Evolutionary conservation across 2,113 vertebrate genomes (phyloP).

Genomic region (Lepus europaeus): DNA sequence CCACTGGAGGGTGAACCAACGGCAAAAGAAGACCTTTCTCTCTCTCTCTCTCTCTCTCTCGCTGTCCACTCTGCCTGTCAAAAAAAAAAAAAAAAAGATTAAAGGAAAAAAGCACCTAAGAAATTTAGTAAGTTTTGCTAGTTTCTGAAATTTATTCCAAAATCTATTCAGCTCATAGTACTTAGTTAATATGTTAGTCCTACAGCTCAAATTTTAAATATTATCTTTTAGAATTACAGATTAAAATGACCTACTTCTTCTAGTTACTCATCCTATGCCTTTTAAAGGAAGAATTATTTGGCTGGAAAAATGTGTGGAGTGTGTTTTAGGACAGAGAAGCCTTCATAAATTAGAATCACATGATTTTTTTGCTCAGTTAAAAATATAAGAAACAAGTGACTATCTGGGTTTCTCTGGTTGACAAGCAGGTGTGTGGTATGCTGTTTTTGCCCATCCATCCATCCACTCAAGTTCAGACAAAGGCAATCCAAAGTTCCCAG

Average conservation of each 20-base stretch:
- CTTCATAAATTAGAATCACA: constrained; percentile 55
- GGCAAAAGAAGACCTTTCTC: no score
- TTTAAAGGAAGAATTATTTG: constrained; percentile 64
- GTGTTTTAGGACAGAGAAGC: neutral
- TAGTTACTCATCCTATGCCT: constrained; percentile 16
- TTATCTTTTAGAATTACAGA: constrained; percentile 58
- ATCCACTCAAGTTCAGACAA: constrained; percentile 62
- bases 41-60: no score
- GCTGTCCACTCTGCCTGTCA: no score
- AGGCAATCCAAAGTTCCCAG: constrained; percentile 59
- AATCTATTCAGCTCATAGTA: neutral
- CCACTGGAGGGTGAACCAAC: no score
- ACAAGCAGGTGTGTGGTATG: neutral
- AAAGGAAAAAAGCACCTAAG: constrained; percentile 10
- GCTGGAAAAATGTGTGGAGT: neutral
- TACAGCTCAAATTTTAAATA: constrained; percentile 43
- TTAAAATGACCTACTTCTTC: constrained; percentile 15
- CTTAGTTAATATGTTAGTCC: constrained; percentile 27
- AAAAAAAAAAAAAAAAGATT: neutral
- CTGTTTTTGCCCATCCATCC: neutral
- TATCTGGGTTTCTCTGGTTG: constrained; percentile 23
- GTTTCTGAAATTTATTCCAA: constrained; percentile 24
- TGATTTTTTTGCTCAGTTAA: neutral
- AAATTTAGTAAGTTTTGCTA: neutral
- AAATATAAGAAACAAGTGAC: constrained; percentile 45